A percentile compares a stretch with the other conserved stretches of the same genome.
These are phyloP conservation scores for Cryptotermes secundus DNA, from an alignment of 1,140 invertebrate genomes.

Conservation along the genomic window DNA sequence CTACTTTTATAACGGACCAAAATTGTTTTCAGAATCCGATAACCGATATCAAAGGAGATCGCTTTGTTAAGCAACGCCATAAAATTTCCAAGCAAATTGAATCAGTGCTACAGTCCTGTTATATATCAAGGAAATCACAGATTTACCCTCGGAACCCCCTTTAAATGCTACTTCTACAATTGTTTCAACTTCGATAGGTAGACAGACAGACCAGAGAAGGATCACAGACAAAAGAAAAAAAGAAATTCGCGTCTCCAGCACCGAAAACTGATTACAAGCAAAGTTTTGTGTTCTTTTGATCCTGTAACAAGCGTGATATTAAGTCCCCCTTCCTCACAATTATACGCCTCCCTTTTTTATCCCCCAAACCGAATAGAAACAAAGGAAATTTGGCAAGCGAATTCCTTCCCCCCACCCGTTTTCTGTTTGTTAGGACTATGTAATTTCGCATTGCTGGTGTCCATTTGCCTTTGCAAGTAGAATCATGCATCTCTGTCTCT, in stretches of 20 bases:
- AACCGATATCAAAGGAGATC: neutral
- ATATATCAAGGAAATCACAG: neutral
- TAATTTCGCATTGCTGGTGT: neutral
- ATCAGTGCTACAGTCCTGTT: neutral
- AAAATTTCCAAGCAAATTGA: neutral
- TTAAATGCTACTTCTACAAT: neutral
- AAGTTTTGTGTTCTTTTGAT: conserved; percentile 8
- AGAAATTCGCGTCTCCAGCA: neutral
- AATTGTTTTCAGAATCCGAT: neutral
- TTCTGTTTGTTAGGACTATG: neutral
- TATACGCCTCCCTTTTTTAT: neutral
- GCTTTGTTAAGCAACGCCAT: neutral
- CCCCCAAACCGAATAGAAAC: conserved; percentile 1
- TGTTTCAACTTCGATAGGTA: neutral
- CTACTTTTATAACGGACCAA: too few relatives aligned
- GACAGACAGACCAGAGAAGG: neutral
- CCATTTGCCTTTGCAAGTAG: neutral
- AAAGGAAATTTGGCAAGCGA: neutral
- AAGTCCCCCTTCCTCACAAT: neutral
- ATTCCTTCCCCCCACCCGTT: neutral
- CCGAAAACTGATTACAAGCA: conserved; percentile 4
- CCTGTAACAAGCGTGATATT: neutral
- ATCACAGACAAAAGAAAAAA: too few relatives aligned
- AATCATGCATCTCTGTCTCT: neutral
- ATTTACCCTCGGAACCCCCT: neutral